These are phyloP conservation scores for Linepithema humile DNA, from an alignment of 1,140 invertebrate genomes.

Conservation along the genomic window DNA sequence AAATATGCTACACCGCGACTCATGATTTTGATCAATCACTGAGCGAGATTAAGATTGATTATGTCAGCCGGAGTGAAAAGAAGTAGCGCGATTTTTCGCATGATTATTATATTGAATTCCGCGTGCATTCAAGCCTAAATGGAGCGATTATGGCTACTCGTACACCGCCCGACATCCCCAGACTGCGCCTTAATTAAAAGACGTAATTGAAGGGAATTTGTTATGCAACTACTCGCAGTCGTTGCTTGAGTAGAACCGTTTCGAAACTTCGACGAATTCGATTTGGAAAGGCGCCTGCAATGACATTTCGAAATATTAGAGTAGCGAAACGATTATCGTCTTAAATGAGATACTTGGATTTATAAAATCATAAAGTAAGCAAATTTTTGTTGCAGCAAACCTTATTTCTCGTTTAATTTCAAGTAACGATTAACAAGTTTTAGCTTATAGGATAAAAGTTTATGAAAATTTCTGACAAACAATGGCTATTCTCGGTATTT, in stretches of 20 bases:
- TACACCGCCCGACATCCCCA: neutral
- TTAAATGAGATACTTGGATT: neutral
- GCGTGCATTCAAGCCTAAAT: conserved; percentile 51
- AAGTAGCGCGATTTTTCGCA: conserved; percentile 11
- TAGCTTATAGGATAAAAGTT: neutral
- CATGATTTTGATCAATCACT: too few relatives aligned
- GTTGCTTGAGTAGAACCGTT: neutral
- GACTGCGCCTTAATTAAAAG: conserved; percentile 40
- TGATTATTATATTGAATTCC: conserved; percentile 24
- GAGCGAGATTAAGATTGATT: conserved; percentile 33
- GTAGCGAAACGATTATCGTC: neutral
- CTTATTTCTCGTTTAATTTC: neutral
- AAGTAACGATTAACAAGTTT: neutral
- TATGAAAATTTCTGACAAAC: neutral
- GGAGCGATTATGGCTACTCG: neutral
- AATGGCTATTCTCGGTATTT: neutral
- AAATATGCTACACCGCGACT: too few relatives aligned
- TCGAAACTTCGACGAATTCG: conserved; percentile 16
- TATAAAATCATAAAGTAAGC: neutral
- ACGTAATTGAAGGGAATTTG: conserved; percentile 36
- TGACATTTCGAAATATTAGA: conserved; percentile 11
- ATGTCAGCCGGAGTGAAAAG: conserved; percentile 42
- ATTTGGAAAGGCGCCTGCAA: neutral
- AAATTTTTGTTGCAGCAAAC: too few relatives aligned
- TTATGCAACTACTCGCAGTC: conserved; percentile 17